A percentile compares a stretch with the other conserved stretches of the same genome.
These are phyloP conservation scores for Ctenopoma kingsleyae DNA, from an alignment of 2,797 vertebrate species.

Conservation along the genomic window DNA sequence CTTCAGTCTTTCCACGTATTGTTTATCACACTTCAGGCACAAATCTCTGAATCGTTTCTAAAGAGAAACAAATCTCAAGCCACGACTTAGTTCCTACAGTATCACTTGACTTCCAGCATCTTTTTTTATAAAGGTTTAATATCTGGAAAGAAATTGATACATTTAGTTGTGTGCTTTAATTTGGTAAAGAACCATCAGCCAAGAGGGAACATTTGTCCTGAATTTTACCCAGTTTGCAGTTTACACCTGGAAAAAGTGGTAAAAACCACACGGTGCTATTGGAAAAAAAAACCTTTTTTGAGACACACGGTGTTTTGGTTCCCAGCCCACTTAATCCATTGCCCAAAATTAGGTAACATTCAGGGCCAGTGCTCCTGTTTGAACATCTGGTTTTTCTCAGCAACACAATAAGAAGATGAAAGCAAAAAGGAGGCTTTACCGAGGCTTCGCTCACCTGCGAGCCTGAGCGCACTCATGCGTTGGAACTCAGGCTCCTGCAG, in stretches of 20 bases:
- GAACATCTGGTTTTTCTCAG: conserved; percentile 2
- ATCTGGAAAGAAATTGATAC: conserved; percentile 1
- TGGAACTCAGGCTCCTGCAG: conserved; percentile 99
- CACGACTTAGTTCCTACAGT: neutral
- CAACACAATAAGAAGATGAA: conserved; percentile 39
- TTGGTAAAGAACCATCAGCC: conserved; percentile 7
- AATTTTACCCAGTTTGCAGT: conserved; percentile 14
- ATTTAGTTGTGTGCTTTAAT: neutral
- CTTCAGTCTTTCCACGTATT: neutral
- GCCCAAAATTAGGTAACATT: conserved; percentile 25
- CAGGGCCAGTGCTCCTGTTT: conserved; percentile 6
- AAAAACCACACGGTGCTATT: neutral
- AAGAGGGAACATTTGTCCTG: conserved; percentile 22
- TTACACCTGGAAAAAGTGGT: neutral
- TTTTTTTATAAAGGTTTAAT: neutral
- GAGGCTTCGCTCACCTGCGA: conserved; percentile 96
- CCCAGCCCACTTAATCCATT: conserved; percentile 2
- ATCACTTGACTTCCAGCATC: conserved; percentile 6
- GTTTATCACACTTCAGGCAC: neutral
- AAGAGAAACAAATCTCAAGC: neutral
- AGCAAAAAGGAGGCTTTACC: conserved; percentile 80
- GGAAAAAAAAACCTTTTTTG: too few species aligned
- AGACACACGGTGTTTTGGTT: neutral
- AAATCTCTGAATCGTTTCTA: neutral
- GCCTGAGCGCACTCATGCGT: conserved; percentile 97